Evolutionary conservation across 2,888 invertebrate species (phyloP).

Genomic region (Drosophila paranaensis): DNA sequence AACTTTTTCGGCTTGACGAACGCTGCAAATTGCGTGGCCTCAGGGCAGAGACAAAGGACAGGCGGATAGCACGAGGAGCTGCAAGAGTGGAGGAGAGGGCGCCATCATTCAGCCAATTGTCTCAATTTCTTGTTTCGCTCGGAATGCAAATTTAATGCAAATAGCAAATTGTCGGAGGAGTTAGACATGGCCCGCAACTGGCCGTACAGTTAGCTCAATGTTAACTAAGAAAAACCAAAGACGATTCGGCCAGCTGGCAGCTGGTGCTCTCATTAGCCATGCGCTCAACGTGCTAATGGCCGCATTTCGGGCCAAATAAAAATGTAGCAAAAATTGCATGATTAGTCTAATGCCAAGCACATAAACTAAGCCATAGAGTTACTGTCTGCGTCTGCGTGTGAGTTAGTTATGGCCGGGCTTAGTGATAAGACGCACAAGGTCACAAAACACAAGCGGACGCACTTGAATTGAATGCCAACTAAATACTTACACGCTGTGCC

Average conservation of each 20-base stretch:
- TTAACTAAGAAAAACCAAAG: conserved; percentile 31
- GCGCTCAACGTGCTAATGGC: conserved; percentile 71
- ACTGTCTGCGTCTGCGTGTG: conserved; percentile 1
- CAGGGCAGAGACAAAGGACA: conserved; percentile 42
- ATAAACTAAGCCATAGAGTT: conserved; percentile 54
- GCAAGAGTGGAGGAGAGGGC: conserved; percentile 5
- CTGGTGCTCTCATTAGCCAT: conserved; percentile 61
- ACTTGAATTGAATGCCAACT: conserved; percentile 51
- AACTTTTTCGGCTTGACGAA: conserved; percentile 48
- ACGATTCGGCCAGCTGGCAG: conserved; percentile 18
- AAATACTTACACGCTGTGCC: conserved; percentile 49
- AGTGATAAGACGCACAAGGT: conserved; percentile 4
- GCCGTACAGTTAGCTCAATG: conserved; percentile 29
- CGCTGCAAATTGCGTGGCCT: conserved; percentile 52
- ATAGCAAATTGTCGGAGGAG: conserved; percentile 50
- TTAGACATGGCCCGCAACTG: conserved; percentile 21
- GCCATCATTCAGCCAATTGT: conserved; percentile 61
- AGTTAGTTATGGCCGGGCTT: conserved; percentile 35
- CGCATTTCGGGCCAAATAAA: conserved; percentile 47
- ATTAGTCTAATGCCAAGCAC: conserved; percentile 70
- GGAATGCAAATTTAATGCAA: conserved; percentile 67
- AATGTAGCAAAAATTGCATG: conserved; percentile 61
- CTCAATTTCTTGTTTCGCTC: conserved; percentile 62
- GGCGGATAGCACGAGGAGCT: background rate
- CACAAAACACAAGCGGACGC: conserved; percentile 14